These are phyloP conservation scores for Heliothis peltigera DNA, from an alignment of 2,888 invertebrate genomes.

Conservation along the genomic window DNA sequence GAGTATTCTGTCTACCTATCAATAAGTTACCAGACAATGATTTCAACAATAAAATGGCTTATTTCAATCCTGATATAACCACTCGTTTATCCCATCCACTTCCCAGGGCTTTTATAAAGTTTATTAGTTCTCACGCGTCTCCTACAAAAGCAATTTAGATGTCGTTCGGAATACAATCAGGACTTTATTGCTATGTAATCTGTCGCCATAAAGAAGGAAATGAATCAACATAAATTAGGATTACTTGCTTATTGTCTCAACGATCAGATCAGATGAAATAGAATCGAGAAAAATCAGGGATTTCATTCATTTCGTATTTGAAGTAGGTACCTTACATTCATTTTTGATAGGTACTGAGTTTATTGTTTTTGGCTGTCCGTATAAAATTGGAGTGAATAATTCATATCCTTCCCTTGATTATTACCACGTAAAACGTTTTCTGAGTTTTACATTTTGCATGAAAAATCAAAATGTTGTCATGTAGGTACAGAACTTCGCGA, in stretches of 20 bases:
- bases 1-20: too few relatives aligned
- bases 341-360: background rate
- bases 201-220: conserved; percentile 46
- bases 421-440: background rate
- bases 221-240: conserved; percentile 62
- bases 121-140: conserved; percentile 38
- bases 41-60: too few relatives aligned
- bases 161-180: conserved; percentile 54
- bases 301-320: conserved; percentile 20
- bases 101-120: conserved; percentile 21
- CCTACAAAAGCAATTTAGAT: conserved; percentile 51
- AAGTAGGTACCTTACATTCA: conserved; percentile 1
- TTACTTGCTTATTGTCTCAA: conserved; percentile 48
- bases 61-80: background rate
- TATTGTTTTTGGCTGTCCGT: too few relatives aligned
- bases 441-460: background rate
- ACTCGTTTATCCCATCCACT: conserved; percentile 7
- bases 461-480: too few relatives aligned
- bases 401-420: background rate
- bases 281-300: conserved; percentile 6
- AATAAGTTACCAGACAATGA: too few relatives aligned
- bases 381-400: too few relatives aligned
- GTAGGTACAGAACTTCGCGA: too few relatives aligned
- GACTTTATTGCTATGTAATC: conserved; percentile 58
- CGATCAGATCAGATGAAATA: background rate